Base-by-base conservation (phyloP, 92 coral and sea anemone species). In the Epizoanthus ramosus region DNA sequence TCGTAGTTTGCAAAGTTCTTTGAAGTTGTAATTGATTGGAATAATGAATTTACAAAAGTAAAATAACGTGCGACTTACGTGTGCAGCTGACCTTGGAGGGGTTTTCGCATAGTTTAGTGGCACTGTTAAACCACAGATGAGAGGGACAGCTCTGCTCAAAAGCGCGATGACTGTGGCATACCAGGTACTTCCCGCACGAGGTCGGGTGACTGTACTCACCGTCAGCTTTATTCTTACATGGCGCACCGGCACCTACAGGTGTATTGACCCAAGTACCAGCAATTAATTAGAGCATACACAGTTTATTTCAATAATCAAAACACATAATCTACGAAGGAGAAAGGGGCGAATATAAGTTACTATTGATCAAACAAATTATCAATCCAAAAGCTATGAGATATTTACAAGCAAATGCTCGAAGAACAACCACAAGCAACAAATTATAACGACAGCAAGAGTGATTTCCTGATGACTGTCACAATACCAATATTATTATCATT, bases 151-250 rank as follows among this genome's bases (percentile, higher is more conserved):
- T 3, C 50, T 53, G 54, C 71, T 79, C 83, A 61, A 33, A 79
- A 37, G 83, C 71, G 45, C 25, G 31, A 22, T 21, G 43, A 23
- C 59, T 59, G 83, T 79, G 43, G 19, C 83, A 79, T 6, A 79
- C 83, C 57, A 79, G 18, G 71, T 79, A 79, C 71, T 79, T 79
- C 35, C 83, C 73, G 73, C 83, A 79, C 71, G 83, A 79, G 37
- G 83, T 79, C 53, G 83, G 83, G 83, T 79, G 83, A 47, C 21
- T 21, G 83, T 79, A 79, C 45, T 79, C 83, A n/a, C 83, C 83
- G 65, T 79, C 83, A 15, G 67, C 53, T 28, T 28, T 28, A 35
- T 79, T 25, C 33, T 2, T 58, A 25, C 83, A 79, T 7, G 71
- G 83, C 69, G 82, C 65, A 37, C 73, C 73, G 12, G 43, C 45